Evolutionary conservation across 2,888 invertebrate genomes (phyloP).

Genomic region (Trileptium ribeirensis): DNA sequence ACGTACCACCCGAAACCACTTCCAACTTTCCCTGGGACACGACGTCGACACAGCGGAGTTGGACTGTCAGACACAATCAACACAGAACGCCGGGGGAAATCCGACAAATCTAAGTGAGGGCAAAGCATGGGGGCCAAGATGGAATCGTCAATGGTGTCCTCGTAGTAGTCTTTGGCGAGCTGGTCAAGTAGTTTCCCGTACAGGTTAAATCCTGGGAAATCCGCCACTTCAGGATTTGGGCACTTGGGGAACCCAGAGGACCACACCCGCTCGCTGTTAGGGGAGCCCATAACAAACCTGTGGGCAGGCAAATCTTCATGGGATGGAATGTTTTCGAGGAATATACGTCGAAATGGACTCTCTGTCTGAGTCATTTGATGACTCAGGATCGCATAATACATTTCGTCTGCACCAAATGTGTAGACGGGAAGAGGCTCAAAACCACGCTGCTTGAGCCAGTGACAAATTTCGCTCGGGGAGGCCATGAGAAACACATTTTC

Average conservation of each 20-base stretch:
- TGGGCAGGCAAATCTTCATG: background rate
- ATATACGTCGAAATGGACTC: background rate
- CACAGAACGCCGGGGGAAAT: background rate
- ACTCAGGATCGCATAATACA: background rate
- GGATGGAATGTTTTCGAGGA: conserved; percentile 4
- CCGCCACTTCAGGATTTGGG: background rate
- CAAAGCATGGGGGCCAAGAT: background rate
- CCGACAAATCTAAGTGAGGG: background rate
- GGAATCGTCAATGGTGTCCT: background rate
- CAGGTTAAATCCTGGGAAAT: background rate
- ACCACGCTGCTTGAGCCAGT: conserved; percentile 7
- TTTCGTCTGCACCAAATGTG: background rate
- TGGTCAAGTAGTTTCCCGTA: background rate
- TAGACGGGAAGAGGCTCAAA: background rate
- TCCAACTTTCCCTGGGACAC: background rate
- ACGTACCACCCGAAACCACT: conserved; percentile 12
- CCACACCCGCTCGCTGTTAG: background rate
- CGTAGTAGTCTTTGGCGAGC: conserved; percentile 1
- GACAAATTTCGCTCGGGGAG: background rate
- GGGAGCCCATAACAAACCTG: conserved; percentile 9
- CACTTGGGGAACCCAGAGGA: background rate
- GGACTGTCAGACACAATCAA: background rate
- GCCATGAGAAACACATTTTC: no score
- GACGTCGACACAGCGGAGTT: background rate
- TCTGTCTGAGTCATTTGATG: background rate